A percentile compares a stretch with the other conserved stretches of the same genome.
Evolutionary conservation across 2,888 invertebrate species (phyloP).

Genomic region (Aethes cnicana): DNA sequence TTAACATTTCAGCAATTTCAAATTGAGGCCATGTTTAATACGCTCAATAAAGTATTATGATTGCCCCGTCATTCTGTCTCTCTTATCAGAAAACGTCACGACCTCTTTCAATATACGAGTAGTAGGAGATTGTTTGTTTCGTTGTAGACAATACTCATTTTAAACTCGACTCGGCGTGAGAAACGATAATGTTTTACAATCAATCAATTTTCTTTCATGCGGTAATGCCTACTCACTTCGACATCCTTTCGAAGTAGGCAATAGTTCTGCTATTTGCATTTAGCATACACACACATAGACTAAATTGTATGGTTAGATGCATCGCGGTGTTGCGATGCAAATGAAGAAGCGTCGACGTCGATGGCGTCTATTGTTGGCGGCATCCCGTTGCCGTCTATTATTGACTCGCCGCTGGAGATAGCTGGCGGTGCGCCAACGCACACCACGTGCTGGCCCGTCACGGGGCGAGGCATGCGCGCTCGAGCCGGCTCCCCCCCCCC

Average conservation of each 20-base stretch:
- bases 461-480: conserved; percentile 66
- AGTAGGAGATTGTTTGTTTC: conserved; percentile 13
- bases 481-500: conserved; percentile 27
- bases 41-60: conserved; percentile 24
- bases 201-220: too few species aligned
- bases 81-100: conserved; percentile 25
- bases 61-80: conserved; percentile 17
- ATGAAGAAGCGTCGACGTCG: conserved; percentile 43
- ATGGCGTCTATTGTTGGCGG: conserved; percentile 81
- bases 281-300: too few species aligned
- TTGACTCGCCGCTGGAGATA: conserved; percentile 81
- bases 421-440: conserved; percentile 75
- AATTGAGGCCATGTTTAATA: conserved; percentile 21
- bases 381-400: conserved; percentile 80
- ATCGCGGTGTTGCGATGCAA: conserved; percentile 39
- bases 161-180: not conserved
- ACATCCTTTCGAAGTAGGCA: not conserved
- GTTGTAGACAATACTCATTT: conserved; percentile 6
- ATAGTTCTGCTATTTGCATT: not conserved
- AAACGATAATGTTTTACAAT: too few species aligned
- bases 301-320: conserved; percentile 11
- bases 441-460: conserved; percentile 77
- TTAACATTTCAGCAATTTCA: conserved; percentile 7
- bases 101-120: conserved; percentile 16
- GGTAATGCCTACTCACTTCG: too few species aligned